Conservation (phyloP, 2,797 vertebrate species). For the Meda fulgida region DNA sequence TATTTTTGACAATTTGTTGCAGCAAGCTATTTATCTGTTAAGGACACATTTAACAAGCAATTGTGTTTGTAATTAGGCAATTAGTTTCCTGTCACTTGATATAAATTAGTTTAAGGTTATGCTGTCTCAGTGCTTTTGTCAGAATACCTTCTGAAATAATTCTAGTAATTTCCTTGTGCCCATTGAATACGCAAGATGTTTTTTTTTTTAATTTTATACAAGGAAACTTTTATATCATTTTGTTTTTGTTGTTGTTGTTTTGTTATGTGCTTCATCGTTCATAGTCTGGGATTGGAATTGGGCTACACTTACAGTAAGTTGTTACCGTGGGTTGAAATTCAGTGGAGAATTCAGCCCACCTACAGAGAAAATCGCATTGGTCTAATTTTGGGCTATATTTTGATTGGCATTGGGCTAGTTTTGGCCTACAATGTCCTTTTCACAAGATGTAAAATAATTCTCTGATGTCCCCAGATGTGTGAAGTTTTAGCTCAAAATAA, state of each 20-base stretch:
- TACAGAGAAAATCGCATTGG: background rate
- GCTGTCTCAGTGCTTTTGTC: background rate
- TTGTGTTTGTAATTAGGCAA: slow-evolving; percentile 65
- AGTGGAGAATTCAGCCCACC: too few relatives aligned
- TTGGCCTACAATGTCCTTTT: background rate
- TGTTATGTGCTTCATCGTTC: background rate
- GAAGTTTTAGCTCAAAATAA: too few relatives aligned
- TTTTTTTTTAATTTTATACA: background rate
- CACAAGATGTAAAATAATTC: too few relatives aligned
- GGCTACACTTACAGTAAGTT: background rate
- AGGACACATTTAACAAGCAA: slow-evolving; percentile 57
- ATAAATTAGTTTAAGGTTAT: slow-evolving; percentile 55
- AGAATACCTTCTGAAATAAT: slow-evolving; percentile 25
- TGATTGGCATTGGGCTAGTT: background rate
- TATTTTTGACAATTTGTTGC: slow-evolving; percentile 17
- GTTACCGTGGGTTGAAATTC: background rate
- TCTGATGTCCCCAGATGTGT: too few relatives aligned
- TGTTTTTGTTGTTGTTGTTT: too few relatives aligned
- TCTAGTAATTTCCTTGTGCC: background rate
- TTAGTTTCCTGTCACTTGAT: slow-evolving; percentile 54
- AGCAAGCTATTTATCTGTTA: slow-evolving; percentile 59
- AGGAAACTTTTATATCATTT: background rate
- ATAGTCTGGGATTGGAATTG: background rate
- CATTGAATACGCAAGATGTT: background rate
- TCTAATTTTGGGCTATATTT: too few relatives aligned